phyloP scores from a whole-genome alignment of 2,113 vertebrate genomes.

The Phyllostomus discolor region DNA sequence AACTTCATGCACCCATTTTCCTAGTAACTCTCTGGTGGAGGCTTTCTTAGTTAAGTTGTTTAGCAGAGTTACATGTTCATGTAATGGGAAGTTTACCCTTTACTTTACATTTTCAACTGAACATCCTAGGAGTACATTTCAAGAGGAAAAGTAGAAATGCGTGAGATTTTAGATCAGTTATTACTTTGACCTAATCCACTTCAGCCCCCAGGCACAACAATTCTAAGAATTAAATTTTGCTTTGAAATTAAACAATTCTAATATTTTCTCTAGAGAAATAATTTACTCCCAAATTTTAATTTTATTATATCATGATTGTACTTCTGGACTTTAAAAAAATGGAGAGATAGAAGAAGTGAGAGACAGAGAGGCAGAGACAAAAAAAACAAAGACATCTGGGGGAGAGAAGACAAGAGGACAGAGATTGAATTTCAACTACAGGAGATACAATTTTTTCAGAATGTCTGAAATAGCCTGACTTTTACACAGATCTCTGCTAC shows the following conservation, averaged over 20 bases:
- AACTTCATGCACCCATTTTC: neutral
- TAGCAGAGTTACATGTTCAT: neutral
- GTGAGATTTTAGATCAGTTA: neutral
- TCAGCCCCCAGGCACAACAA: neutral
- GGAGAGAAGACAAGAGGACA: neutral
- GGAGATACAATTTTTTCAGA: neutral
- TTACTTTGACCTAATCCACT: neutral
- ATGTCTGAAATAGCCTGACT: neutral
- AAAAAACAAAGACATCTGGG: neutral
- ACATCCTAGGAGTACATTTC: fast-evolving
- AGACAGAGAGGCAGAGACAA: neutral
- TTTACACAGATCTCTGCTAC: neutral
- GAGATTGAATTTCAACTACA: neutral
- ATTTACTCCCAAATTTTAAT: neutral
- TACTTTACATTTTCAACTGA: neutral
- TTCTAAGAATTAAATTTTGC: neutral
- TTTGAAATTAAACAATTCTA: neutral
- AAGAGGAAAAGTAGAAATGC: neutral
- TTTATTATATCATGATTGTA: neutral
- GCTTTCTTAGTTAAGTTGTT: neutral
- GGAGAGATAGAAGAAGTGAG: neutral
- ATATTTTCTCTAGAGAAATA: neutral
- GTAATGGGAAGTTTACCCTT: no score
- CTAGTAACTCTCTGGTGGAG: neutral
- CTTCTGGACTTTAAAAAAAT: neutral